These are phyloP conservation scores for Sapayoa aenigma DNA, from an alignment of 2,113 vertebrate species.

Conservation along the genomic window DNA sequence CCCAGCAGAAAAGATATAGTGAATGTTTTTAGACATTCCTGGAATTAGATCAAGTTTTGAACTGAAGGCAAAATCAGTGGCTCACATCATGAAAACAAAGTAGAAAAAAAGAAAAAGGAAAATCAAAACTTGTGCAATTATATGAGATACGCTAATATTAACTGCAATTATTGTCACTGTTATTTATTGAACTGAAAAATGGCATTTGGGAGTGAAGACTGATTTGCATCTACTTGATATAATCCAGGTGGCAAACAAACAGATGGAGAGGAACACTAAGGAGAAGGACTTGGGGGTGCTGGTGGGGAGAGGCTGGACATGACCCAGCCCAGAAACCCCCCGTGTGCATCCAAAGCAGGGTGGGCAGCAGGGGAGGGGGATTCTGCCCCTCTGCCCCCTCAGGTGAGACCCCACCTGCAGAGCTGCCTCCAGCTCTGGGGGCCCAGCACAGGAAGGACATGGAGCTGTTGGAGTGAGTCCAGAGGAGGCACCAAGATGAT, in stretches of 20 bases:
- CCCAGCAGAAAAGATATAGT: constrained; percentile 36
- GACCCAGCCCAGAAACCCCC: not conserved
- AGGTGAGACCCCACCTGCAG: not conserved
- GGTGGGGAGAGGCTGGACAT: not conserved
- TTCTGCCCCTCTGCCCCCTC: not conserved
- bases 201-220: not conserved
- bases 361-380: not conserved
- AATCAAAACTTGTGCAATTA: not conserved
- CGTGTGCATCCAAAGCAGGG: not conserved
- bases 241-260: not conserved
- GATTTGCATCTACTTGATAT: not conserved
- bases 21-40: constrained; percentile 32
- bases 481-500: not conserved
- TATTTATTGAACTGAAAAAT: not conserved
- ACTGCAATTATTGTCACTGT: not conserved
- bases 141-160: not conserved
- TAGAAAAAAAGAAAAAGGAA: not conserved
- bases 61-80: not conserved
- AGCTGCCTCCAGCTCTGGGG: not conserved
- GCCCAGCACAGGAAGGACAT: not conserved
- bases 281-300: not conserved
- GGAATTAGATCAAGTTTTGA: constrained; percentile 41
- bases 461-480: not conserved
- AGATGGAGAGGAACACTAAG: not conserved
- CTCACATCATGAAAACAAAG: not conserved